Evolutionary conservation across 1,140 invertebrate species (phyloP), one percentile per base, ranked within the genome.

Genomic region (Tetranychus cinnabarinus): DNA sequence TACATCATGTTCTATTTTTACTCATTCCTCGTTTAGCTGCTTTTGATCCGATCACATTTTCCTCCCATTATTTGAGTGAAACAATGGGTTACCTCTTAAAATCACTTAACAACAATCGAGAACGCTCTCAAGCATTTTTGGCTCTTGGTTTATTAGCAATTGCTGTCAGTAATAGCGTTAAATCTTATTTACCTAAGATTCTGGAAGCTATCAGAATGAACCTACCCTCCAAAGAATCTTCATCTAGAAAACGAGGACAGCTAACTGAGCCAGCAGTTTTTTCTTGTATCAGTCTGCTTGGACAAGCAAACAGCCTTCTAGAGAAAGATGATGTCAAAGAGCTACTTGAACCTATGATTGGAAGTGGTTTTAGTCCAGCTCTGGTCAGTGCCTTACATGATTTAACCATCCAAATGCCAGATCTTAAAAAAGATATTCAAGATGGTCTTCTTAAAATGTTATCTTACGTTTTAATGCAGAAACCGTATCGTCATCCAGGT

Each of bases 21-120:
- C 79, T 97, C 48, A 75, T 97, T 63, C 93, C 93, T n/a, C 77
- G 91, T 59, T 72, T 97, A n/a, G 90, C 88, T 7, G 88, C 89
- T 13, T 93, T 97, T 66, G 83, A 90, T 70, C 82, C 81, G 60
- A 79, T 81, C n/a, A 78, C 79, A 45, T 96, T 95, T 68, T 72
- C 69, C 12, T 64, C 68, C 64, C 70, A 86, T 65, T 84, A 91
- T 74, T 73, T 95, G 2, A 78, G 76, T 23, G 78, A 80, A 1
- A 83, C 85, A 2, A 81, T 96, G 70, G 75, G 74, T 58, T 87
- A 91, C 70, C 71, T 95, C 45, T 71, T 95, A 56, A 72, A 73
- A 5, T 84, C 80, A 33, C 69, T 92, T 39, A 78, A 82, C 58
- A 80, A 83, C 13, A 86, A 89, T 59, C 84, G 84, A 67, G 88